These are phyloP conservation scores for Coendou prehensilis DNA, from an alignment of 2,797 vertebrate genomes.

Conservation along the genomic window DNA sequence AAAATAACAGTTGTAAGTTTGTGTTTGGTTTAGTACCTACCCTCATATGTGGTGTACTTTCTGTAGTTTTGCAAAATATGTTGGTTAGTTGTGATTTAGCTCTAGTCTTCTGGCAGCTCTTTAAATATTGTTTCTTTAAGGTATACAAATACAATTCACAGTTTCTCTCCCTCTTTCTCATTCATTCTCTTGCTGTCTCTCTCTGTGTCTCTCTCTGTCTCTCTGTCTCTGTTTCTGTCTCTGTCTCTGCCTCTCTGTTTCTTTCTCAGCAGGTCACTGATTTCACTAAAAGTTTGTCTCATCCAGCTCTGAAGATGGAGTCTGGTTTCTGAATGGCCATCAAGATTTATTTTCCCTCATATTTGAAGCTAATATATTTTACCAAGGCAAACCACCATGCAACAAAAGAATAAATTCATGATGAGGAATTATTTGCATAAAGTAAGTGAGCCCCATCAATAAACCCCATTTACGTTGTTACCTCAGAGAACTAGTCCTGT, in stretches of 20 bases:
- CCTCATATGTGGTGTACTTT: not conserved
- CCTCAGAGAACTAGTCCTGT: constrained; percentile 4
- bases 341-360: constrained; percentile 73
- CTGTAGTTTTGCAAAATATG: constrained; percentile 30
- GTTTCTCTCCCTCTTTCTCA: not conserved
- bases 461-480: constrained; percentile 55
- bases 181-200: no score
- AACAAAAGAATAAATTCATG: constrained; percentile 64
- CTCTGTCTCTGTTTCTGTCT: not conserved
- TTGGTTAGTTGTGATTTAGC: not conserved
- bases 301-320: constrained; percentile 41
- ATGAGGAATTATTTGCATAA: constrained; percentile 62
- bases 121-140: constrained; percentile 81
- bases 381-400: not conserved
- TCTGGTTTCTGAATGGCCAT: constrained; percentile 73
- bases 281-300: constrained; percentile 64
- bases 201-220: not conserved
- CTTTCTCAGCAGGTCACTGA: not conserved
- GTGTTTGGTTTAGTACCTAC: not conserved
- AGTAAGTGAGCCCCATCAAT: constrained; percentile 45
- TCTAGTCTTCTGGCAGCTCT: constrained; percentile 67
- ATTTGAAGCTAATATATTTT: constrained; percentile 56
- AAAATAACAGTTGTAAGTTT: constrained; percentile 41
- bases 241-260: not conserved
- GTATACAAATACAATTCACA: constrained; percentile 74